Evolutionary conservation across 2,888 invertebrate species (phyloP), one percentile per base, ranked within the genome.

Genomic region (Neocrepidodera transversa): DNA sequence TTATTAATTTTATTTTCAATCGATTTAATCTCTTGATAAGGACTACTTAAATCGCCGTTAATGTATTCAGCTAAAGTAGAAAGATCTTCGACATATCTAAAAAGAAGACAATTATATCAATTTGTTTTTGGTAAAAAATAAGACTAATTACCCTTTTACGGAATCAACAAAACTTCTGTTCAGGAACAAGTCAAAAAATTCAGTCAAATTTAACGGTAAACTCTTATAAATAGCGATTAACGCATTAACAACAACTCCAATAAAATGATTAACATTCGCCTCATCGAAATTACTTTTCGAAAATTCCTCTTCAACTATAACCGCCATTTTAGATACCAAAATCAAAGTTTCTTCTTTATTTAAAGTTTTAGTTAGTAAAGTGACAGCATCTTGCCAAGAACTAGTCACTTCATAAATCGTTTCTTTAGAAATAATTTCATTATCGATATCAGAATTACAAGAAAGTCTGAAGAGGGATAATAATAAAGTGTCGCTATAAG

Each of bases 321-420:
- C 45, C 0, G 71, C 65, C 17, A 73, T 60, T 58, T 70, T 68
- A 5, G 59, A 57, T 0, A 63, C 51, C 10, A 74, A 40, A 1
- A 32, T 23, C 8, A 51, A 30, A 36, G 66, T 62, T 1, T 72
- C 65, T 10, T 63, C 49, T 32, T 64, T 62, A 3, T 53, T 42
- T 20, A 73, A 55, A 43, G 59, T 66, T 54, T 59, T 71, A 49
- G 58, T 63, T 58, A 67, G 67, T 32, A 63, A 60, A 1, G 79
- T 78, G 2, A 85, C 65, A 5, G 82, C 81, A 74, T 85, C 85
- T 70, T 83, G 84, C 85, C 86, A 86, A 35, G 85, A 82, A 11
- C 83, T 81, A 14, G 81, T 82, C 32, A 82, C 78, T 76, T 86
- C 86, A 80, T 81, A 80, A 66, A 85, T 76, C 8, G 85, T 84